Evolutionary conservation across 2,797 vertebrate genomes (phyloP).

Genomic region (Cirrhinus mrigala): DNA sequence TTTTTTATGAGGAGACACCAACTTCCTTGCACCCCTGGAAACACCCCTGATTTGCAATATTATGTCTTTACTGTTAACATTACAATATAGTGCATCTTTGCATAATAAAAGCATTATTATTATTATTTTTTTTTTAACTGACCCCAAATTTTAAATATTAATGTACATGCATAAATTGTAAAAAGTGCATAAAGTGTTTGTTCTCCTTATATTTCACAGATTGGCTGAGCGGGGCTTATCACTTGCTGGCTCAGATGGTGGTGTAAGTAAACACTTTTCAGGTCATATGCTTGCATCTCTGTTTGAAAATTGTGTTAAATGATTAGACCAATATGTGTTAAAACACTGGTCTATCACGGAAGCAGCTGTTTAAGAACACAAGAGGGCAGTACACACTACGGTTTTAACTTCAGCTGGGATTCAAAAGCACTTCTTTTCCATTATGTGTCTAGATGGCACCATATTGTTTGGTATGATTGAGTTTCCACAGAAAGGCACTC

Average conservation of each 20-base stretch:
- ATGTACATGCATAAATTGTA: neutral
- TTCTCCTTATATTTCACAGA: conserved; percentile 73
- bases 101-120: neutral
- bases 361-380: conserved; percentile 51
- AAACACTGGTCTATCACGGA: neutral
- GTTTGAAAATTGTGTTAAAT: neutral
- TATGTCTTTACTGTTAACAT: too few species aligned
- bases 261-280: conserved; percentile 77
- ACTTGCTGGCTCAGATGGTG: conserved; percentile 94
- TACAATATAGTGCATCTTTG: neutral
- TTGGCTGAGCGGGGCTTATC: conserved; percentile 92
- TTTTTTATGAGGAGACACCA: too few species aligned
- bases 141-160: neutral
- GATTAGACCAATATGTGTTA: too few species aligned
- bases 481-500: conserved; percentile 12
- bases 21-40: too few species aligned
- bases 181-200: too few species aligned
- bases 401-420: neutral
- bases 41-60: too few species aligned
- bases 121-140: too few species aligned
- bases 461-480: conserved; percentile 14
- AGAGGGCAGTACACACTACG: conserved; percentile 67
- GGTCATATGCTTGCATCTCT: conserved; percentile 1
- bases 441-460: neutral
- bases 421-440: neutral